Evolutionary conservation across 2,888 invertebrate genomes (phyloP).

Genomic region (Tinea semifulvella): DNA sequence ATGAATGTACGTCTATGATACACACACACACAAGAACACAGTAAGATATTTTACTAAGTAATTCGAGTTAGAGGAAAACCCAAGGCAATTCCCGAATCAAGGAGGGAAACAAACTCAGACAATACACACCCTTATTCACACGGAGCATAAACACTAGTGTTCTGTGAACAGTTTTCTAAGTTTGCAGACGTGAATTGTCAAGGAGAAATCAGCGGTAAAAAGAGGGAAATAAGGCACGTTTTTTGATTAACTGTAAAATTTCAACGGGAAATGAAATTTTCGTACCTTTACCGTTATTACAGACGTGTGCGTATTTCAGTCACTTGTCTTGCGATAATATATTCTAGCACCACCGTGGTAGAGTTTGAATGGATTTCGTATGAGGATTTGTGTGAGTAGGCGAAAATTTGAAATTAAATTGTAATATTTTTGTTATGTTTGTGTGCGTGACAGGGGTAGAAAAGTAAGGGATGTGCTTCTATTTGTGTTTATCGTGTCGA

Average conservation of each 20-base stretch:
- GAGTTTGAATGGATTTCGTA: background rate
- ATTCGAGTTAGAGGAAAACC: too few relatives aligned
- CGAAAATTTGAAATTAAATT: background rate
- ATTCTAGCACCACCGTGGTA: background rate
- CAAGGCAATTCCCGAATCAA: too few relatives aligned
- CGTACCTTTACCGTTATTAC: background rate
- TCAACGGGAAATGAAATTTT: conserved; percentile 5
- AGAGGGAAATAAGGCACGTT: background rate
- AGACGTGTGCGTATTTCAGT: background rate
- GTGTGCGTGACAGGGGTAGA: too few relatives aligned
- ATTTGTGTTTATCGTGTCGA: too few relatives aligned
- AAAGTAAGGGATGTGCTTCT: too few relatives aligned
- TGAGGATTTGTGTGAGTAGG: background rate
- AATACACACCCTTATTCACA: background rate
- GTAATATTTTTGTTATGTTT: conserved; percentile 1
- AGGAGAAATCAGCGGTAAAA: background rate
- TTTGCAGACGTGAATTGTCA: background rate
- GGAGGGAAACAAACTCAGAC: too few relatives aligned
- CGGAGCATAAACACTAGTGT: background rate
- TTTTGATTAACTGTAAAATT: background rate
- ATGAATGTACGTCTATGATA: too few relatives aligned
- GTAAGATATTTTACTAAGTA: too few relatives aligned
- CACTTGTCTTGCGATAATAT: background rate
- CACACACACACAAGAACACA: too few relatives aligned
- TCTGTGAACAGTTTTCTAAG: background rate